Percentiles rank a stretch among this genome's conserved stretches.
Conservation (phyloP, 1,140 invertebrate species). For the Hydropsyche tenuis region DNA sequence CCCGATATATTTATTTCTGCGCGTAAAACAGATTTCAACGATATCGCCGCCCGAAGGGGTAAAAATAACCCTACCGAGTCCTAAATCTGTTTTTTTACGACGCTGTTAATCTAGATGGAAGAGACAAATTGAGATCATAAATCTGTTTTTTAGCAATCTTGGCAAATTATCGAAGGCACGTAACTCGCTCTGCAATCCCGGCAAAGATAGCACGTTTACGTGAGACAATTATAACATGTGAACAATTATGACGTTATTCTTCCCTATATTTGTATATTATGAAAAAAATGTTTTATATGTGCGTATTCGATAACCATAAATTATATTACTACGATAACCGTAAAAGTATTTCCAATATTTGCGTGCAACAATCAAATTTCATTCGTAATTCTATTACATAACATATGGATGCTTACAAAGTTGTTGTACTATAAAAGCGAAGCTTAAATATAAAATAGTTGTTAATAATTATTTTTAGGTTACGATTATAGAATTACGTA, state of each 20-base stretch:
- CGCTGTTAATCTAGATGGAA: constrained; percentile 24
- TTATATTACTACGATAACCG: no score
- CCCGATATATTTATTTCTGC: constrained; percentile 3
- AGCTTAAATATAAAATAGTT: no score
- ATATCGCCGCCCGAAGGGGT: constrained; percentile 1
- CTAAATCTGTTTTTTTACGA: constrained; percentile 20
- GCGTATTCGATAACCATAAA: not conserved
- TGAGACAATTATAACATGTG: not conserved
- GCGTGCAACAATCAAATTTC: no score
- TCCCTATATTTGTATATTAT: not conserved
- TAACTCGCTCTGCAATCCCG: constrained; percentile 1
- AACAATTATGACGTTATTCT: not conserved
- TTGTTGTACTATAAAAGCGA: no score
- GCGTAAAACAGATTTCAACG: constrained; percentile 17
- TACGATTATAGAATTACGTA: no score
- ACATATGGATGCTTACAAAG: no score
- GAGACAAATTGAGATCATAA: constrained; percentile 29
- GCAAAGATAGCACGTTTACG: not conserved
- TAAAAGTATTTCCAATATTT: no score
- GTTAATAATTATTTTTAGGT: no score
- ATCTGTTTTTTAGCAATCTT: constrained; percentile 29
- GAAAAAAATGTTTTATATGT: not conserved
- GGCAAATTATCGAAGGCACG: constrained; percentile 24
- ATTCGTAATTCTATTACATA: no score
- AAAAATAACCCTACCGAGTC: constrained; percentile 9